phyloP scores from a whole-genome alignment of 2,888 invertebrate genomes.

The Scaptomyza reducta region DNA sequence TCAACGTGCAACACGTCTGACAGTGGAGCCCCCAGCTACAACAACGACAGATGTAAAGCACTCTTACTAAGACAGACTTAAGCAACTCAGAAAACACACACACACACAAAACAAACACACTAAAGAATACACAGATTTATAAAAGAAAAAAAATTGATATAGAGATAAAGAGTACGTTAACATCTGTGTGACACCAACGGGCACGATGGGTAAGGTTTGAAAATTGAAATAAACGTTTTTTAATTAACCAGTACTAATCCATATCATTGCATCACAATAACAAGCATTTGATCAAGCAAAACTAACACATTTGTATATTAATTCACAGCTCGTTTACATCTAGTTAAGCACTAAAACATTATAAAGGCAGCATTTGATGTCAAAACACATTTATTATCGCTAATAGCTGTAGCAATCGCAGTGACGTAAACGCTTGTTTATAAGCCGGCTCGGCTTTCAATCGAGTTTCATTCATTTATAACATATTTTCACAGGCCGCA shows the following conservation, averaged over 20 bases:
- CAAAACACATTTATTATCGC: background rate
- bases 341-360: too few species aligned
- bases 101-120: too few species aligned
- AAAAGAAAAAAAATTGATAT: too few species aligned
- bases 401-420: background rate
- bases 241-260: too few species aligned
- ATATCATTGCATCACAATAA: constrained; percentile 2
- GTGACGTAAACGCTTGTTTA: constrained; percentile 15
- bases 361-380: background rate
- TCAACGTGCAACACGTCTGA: too few species aligned
- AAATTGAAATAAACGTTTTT: background rate
- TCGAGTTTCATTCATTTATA: constrained; percentile 33
- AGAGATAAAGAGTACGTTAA: too few species aligned
- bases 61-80: too few species aligned
- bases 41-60: too few species aligned
- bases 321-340: background rate
- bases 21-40: too few species aligned
- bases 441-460: constrained; percentile 2
- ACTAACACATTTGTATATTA: background rate
- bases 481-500: constrained; percentile 55
- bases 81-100: too few species aligned
- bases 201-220: constrained; percentile 9
- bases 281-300: background rate
- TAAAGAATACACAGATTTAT: too few species aligned
- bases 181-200: too few species aligned